Evolutionary conservation across 2,113 vertebrate genomes (phyloP).

Genomic region (Zeus faber): DNA sequence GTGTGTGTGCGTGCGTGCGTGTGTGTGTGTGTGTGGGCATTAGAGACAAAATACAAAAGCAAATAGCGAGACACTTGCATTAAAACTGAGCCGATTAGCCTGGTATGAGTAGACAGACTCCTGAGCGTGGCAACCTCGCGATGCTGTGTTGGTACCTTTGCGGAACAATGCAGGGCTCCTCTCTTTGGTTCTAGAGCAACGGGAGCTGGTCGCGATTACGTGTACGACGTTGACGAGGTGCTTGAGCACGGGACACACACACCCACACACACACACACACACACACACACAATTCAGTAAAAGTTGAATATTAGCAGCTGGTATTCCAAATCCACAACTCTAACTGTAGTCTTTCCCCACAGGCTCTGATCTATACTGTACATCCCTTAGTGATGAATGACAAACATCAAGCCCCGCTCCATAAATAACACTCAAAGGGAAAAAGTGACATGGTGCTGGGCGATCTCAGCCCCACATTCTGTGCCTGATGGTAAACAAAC

Average conservation of each 20-base stretch:
- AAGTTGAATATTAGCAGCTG: too few relatives aligned
- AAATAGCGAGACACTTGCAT: slow-evolving; percentile 4
- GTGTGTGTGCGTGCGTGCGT: background rate
- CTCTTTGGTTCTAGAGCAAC: slow-evolving; percentile 78
- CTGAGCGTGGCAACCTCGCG: background rate
- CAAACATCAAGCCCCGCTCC: background rate
- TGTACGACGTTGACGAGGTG: slow-evolving; percentile 78
- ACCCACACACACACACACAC: background rate
- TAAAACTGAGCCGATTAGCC: background rate
- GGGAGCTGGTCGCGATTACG: slow-evolving; percentile 82
- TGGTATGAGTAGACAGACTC: too few relatives aligned
- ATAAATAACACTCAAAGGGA: slow-evolving; percentile 1
- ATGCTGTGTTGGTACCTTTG: slow-evolving; percentile 68
- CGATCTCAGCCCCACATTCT: background rate
- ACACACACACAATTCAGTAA: background rate
- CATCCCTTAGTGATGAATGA: background rate
- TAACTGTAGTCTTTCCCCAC: too few relatives aligned
- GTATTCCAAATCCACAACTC: too few relatives aligned
- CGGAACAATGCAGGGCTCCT: slow-evolving; percentile 76
- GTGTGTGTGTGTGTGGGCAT: background rate
- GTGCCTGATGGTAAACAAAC: background rate
- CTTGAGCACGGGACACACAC: slow-evolving; percentile 60
- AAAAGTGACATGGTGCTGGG: slow-evolving; percentile 4
- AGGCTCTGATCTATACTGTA: too few relatives aligned
- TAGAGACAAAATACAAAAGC: background rate